These are phyloP conservation scores for Macrotus californicus DNA, from an alignment of 2,113 vertebrate species.

Conservation along the genomic window DNA sequence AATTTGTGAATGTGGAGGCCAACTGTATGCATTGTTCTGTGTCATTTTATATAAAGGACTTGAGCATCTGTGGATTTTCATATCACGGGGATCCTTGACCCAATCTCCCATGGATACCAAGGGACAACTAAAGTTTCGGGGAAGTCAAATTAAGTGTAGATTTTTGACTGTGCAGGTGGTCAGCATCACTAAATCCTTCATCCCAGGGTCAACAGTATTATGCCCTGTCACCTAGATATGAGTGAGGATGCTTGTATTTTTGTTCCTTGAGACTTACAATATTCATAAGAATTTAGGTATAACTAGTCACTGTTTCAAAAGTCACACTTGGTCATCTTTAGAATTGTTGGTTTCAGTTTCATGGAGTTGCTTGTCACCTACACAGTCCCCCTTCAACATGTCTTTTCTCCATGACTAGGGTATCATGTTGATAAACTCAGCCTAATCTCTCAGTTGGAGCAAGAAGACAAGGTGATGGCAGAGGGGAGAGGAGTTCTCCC, in stretches of 20 bases:
- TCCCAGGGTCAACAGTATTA: neutral
- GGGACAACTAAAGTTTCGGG: neutral
- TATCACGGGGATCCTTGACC: neutral
- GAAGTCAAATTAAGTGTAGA: neutral
- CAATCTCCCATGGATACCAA: neutral
- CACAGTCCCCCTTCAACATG: neutral
- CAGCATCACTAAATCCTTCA: neutral
- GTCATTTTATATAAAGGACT: neutral
- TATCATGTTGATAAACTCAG: constrained; percentile 20
- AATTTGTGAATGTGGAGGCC: neutral
- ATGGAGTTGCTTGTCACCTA: neutral
- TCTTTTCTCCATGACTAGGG: constrained; percentile 24
- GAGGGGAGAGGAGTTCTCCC: neutral
- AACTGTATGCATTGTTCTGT: neutral
- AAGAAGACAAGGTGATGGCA: neutral
- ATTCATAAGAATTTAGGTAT: neutral
- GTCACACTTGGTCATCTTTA: neutral
- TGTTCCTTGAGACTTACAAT: neutral
- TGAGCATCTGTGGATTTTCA: neutral
- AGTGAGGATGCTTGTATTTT: neutral
- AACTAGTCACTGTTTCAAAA: neutral
- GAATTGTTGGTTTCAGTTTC: neutral
- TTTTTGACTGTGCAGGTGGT: neutral
- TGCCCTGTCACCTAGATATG: neutral
- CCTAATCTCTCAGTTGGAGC: constrained; percentile 28